Evolutionary conservation across 2,113 vertebrate species (phyloP), one percentile per base, ranked within the genome.

Genomic region (Harpagus bidentatus): DNA sequence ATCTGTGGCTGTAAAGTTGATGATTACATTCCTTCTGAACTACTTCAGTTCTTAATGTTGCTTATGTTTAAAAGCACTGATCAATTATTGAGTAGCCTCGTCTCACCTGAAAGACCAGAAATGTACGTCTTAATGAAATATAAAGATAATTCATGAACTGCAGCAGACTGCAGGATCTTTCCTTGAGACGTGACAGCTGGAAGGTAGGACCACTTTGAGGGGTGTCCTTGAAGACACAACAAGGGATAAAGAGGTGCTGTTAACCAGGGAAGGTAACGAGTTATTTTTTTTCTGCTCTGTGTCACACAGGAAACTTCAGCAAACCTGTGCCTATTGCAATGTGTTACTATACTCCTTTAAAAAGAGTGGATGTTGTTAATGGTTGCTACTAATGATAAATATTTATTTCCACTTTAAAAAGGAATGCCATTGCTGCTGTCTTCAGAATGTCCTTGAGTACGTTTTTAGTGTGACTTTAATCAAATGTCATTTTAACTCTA

Each of bases 381-480:
- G 3, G 34, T 65, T 82, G 58, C 73, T 40, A 25, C n/a, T 71
- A 65, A 83, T 53, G 83, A 65, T 74, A 97, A 95, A 88, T 86
- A 81, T 92, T 95, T 96, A 87, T 96, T 94, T 69, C 81, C 31
- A 61, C 71, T 92, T 83, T 81, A 38, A 81, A 93, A 92, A 92
- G 56, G 34, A 96, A 81, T 45, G 29, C 38, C 22, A 22, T 16
- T 40, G 42, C 85, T 42, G 19, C 76, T 79, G 63, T 59, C 95
- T 95, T 91, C 91, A 93, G 43, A 93, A 95, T 63, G 97, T 97
- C 97, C 97, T 98, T 97, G 97, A 97, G 94, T 95, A 59, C 9
- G 14, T 94, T 96, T 96, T 90, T 50, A 93, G 92, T 76, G 69
- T 86, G 88, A 96, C 89, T 98, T 97, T 94, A 97, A 97, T 98